Evolutionary conservation across 2,888 invertebrate genomes (phyloP), one percentile per base, ranked within the genome.

Genomic region (Argynnis bischoffii): DNA sequence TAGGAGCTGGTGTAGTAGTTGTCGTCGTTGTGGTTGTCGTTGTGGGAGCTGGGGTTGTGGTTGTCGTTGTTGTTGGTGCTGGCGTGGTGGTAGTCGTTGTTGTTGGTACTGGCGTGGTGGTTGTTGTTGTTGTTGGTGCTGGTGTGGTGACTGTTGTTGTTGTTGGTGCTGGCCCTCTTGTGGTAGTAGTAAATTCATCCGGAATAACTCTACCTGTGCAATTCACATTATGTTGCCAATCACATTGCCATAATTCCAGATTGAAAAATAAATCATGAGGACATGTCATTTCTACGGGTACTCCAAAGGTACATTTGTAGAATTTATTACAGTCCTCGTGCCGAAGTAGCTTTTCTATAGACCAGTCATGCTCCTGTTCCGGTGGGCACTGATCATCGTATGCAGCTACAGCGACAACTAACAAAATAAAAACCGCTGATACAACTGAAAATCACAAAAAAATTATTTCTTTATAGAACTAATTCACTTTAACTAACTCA

Each of bases 261-360:
- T 94, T 94, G 82, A 95, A 96, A 56, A 93, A 86, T 0, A 95
- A 86, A 15, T 92, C 93, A 0, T 81, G 75, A 0, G 94, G 94
- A 74, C 95, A 96, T 0, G 79, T 77, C 77, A 94, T 93, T 74
- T 94, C 94, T 1, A 94, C 81, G 0, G 94, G 95, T 0, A 88
- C 74, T 4, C 94, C 95, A 72, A 94, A 94, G 83, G 95, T 94
- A 78, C 95, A 96, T 77, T 95, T 95, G 65, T 95, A 90, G 81
- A 94, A 96, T 78, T 93, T 95, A 67, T 94, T 87, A 78, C 95
- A 96, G 63, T 93, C 89, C 1, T 86, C 89, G 60, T 92, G 91
- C 26, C 92, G 93, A 0, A 95, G 89, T 66, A 95, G 93, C 79
- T 93, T 91, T 71, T 89, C 89, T 21, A 87, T 83, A 21, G 74